Evolutionary conservation across 2,113 vertebrate species (phyloP).

Genomic region (Pseudopodoces humilis): DNA sequence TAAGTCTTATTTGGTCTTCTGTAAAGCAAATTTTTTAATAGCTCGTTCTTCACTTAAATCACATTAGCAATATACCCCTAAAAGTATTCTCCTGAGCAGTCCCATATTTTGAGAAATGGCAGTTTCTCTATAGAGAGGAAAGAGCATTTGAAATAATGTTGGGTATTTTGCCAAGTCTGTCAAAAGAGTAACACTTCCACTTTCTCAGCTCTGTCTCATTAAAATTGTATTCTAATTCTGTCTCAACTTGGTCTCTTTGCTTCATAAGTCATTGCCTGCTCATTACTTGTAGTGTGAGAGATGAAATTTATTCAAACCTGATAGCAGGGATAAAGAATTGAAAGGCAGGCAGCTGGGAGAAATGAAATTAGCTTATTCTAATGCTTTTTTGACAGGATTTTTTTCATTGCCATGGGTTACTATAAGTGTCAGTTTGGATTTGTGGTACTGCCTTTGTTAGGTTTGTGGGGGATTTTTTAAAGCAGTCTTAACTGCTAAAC

Average conservation of each 20-base stretch:
- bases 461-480: constrained; percentile 36
- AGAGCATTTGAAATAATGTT: constrained; percentile 76
- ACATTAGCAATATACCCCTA: constrained; percentile 55
- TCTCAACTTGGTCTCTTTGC: constrained; percentile 77
- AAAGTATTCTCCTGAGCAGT: constrained; percentile 47
- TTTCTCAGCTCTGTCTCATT: constrained; percentile 80
- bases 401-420: constrained; percentile 62
- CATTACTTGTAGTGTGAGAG: constrained; percentile 79
- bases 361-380: constrained; percentile 80
- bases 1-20: background rate
- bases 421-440: constrained; percentile 70
- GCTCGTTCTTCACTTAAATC: constrained; percentile 56
- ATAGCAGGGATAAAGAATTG: constrained; percentile 78
- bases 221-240: constrained; percentile 83
- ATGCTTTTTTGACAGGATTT: constrained; percentile 68
- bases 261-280: constrained; percentile 83
- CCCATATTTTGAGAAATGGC: background rate
- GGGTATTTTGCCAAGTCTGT: constrained; percentile 81
- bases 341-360: constrained; percentile 76
- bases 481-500: constrained; percentile 53
- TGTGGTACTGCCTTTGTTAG: constrained; percentile 68
- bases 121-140: constrained; percentile 67
- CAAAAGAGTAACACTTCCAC: constrained; percentile 76
- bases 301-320: constrained; percentile 81
- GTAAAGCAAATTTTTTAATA: constrained; percentile 54